Percentiles rank a stretch among this genome's conserved stretches.
These are phyloP conservation scores for Myotis pilosus DNA, from an alignment of 2,797 vertebrate species.

Conservation along the genomic window DNA sequence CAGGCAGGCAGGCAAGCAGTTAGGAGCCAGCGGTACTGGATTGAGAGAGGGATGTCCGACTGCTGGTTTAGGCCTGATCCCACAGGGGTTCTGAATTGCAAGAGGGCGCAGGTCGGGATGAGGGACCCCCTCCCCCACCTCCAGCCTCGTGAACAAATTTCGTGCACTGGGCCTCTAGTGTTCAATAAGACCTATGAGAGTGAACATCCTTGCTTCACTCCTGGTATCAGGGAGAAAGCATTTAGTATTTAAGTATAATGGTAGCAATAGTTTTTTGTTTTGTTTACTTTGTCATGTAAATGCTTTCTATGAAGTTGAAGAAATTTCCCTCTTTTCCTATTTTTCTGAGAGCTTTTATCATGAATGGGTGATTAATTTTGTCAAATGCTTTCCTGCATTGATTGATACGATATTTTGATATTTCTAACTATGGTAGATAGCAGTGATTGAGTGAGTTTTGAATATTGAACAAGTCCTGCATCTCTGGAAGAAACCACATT, in stretches of 20 bases:
- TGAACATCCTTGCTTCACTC: neutral
- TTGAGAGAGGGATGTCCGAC: no score
- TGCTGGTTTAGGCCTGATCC: no score
- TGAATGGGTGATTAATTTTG: neutral
- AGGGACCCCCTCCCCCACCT: no score
- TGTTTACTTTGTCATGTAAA: neutral
- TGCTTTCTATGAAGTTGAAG: neutral
- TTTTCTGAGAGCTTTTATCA: neutral
- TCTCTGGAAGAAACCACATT: neutral
- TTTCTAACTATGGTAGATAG: neutral
- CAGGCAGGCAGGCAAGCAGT: no score
- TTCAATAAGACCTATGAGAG: neutral
- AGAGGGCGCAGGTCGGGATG: no score
- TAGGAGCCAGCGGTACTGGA: no score
- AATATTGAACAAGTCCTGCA: conserved; percentile 12
- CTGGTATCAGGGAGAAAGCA: neutral
- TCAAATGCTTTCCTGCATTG: neutral
- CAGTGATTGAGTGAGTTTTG: neutral
- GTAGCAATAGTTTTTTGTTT: neutral
- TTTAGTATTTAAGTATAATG: neutral
- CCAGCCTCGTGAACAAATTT: no score
- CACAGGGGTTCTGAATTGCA: no score
- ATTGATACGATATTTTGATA: neutral
- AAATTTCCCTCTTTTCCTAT: neutral
- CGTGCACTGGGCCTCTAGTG: no score